These are phyloP conservation scores for Oryctes rhinoceros DNA, from an alignment of 1,140 invertebrate genomes.

Conservation along the genomic window DNA sequence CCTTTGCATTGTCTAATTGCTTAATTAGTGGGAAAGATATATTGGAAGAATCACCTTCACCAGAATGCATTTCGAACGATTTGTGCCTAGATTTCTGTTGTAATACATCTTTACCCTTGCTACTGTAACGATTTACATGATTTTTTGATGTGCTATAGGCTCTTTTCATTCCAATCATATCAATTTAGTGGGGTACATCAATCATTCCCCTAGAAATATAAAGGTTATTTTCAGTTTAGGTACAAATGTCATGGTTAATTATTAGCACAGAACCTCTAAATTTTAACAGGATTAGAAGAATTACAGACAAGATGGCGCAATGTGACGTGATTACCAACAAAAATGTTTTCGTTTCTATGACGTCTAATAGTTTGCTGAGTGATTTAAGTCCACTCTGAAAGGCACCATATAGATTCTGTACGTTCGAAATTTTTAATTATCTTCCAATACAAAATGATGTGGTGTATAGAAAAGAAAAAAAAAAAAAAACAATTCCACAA, in stretches of 20 bases:
- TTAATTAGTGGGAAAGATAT: slow-evolving; percentile 52
- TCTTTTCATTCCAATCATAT: slow-evolving; percentile 41
- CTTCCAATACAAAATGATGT: too few relatives aligned
- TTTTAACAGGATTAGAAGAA: neutral
- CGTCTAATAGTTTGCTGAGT: too few relatives aligned
- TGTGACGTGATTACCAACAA: neutral
- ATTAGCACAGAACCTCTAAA: neutral
- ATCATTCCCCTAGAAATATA: neutral
- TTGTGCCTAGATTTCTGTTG: slow-evolving; percentile 33
- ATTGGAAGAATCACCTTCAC: neutral
- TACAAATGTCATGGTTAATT: neutral
- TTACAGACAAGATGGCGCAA: neutral
- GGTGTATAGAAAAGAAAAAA: too few relatives aligned
- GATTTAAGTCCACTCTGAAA: too few relatives aligned
- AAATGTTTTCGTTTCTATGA: too few relatives aligned
- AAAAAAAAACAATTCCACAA: too few relatives aligned
- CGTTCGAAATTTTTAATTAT: too few relatives aligned
- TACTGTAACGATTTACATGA: slow-evolving; percentile 30
- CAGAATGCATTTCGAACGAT: neutral
- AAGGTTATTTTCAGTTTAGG: neutral
- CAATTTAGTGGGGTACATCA: neutral
- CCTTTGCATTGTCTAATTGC: slow-evolving; percentile 63
- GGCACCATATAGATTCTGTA: too few relatives aligned
- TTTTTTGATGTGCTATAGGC: slow-evolving; percentile 26
- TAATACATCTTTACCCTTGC: slow-evolving; percentile 42